Percentiles rank a stretch among this genome's conserved stretches.
phyloP scores from a whole-genome alignment of 2,888 invertebrate species.

The Agriopis marginaria region DNA sequence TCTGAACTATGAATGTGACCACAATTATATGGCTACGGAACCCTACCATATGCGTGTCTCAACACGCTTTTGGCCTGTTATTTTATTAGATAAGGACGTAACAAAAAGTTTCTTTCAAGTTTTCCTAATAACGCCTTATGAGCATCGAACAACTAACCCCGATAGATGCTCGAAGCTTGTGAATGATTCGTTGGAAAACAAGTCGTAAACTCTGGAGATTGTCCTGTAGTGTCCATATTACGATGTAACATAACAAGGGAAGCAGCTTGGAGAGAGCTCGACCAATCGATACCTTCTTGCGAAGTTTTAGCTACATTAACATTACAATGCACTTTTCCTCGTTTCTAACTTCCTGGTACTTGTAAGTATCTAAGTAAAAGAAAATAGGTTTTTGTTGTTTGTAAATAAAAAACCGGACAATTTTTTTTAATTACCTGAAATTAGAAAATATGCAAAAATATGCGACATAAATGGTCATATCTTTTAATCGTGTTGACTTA shows the following conservation, averaged over 20 bases:
- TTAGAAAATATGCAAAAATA: no score
- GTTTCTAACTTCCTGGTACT: slow-evolving; percentile 39
- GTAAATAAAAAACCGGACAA: not conserved
- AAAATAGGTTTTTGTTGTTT: not conserved
- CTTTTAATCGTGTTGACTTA: no score
- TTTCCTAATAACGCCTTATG: not conserved
- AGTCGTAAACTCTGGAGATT: slow-evolving; percentile 13
- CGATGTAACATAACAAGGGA: slow-evolving; percentile 16
- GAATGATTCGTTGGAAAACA: slow-evolving; percentile 25
- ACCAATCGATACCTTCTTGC: slow-evolving; percentile 34
- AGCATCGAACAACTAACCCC: no score
- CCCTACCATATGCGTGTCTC: no score
- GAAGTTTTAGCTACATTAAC: slow-evolving; percentile 30
- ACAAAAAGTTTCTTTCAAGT: slow-evolving; percentile 1
- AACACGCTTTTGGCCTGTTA: no score
- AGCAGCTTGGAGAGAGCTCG: slow-evolving; percentile 21
- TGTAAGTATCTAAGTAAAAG: not conserved
- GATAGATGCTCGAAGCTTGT: no score
- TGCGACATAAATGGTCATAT: no score
- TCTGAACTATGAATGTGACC: no score
- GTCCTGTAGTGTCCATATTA: no score
- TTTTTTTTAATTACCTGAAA: no score
- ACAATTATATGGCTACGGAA: no score
- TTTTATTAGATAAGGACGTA: not conserved
- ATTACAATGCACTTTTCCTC: slow-evolving; percentile 34